These are phyloP conservation scores for Lasiommata megera DNA, from an alignment of 2,888 invertebrate species.

Conservation along the genomic window DNA sequence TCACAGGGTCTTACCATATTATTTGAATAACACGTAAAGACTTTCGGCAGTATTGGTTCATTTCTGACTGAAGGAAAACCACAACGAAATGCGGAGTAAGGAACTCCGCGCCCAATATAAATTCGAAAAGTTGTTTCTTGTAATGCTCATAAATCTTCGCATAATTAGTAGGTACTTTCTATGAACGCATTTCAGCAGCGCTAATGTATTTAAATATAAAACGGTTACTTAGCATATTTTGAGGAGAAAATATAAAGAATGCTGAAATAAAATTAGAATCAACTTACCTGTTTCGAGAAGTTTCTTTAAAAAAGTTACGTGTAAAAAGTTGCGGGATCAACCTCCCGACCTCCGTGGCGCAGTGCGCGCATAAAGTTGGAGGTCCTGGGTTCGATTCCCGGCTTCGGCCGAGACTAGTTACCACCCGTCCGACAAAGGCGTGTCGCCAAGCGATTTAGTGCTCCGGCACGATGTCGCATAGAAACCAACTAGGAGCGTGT, in stretches of 20 bases:
- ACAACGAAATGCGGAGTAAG: neutral
- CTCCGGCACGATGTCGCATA: too few relatives aligned
- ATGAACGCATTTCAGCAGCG: constrained; percentile 9
- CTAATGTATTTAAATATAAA: constrained; percentile 24
- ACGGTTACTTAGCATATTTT: constrained; percentile 15
- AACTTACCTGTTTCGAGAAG: constrained; percentile 19
- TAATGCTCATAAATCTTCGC: constrained; percentile 9
- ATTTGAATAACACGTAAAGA: too few relatives aligned
- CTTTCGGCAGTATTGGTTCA: too few relatives aligned
- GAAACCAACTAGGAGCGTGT: too few relatives aligned
- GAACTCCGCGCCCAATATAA: neutral
- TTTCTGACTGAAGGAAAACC: neutral
- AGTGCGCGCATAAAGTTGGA: too few relatives aligned
- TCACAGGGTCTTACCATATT: too few relatives aligned
- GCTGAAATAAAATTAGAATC: constrained; percentile 16
- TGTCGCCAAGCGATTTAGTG: too few relatives aligned
- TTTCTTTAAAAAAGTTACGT: neutral
- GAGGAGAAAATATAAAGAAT: constrained; percentile 11
- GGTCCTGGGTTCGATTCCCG: too few relatives aligned
- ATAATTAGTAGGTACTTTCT: constrained; percentile 12
- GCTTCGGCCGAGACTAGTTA: too few relatives aligned
- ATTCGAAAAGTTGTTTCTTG: constrained; percentile 11
- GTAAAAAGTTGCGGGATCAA: too few relatives aligned
- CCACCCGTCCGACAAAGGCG: too few relatives aligned
- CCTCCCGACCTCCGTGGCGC: too few relatives aligned